Percentiles rank a stretch among this genome's conserved stretches.
phyloP scores from a whole-genome alignment of 2,797 vertebrate species.

The Champsocephalus gunnari region DNA sequence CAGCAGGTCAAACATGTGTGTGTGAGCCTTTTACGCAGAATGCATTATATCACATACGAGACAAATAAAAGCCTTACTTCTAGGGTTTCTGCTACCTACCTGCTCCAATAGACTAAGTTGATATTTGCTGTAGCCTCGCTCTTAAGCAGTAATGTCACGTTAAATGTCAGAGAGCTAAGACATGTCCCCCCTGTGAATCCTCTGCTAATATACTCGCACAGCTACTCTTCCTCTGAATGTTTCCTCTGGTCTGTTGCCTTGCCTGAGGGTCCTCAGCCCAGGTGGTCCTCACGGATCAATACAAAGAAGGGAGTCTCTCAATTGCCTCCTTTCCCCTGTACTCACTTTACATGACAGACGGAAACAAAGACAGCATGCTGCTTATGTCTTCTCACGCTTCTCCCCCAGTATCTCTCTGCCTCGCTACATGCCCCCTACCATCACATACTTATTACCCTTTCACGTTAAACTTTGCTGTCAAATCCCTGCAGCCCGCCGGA shows the following conservation, averaged over 20 bases:
- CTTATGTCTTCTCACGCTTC: neutral
- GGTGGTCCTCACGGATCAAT: constrained; percentile 50
- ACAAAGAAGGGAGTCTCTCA: constrained; percentile 37
- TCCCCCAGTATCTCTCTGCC: neutral
- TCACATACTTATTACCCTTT: constrained; percentile 56
- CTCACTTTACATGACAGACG: constrained; percentile 39
- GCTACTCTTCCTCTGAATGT: constrained; percentile 46
- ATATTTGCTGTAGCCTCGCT: constrained; percentile 33
- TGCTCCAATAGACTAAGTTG: neutral
- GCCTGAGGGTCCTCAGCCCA: constrained; percentile 52
- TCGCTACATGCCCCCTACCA: neutral
- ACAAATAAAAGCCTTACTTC: neutral
- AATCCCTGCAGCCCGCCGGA: constrained; percentile 46
- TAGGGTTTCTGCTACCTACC: constrained; percentile 13
- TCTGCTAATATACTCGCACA: constrained; percentile 58
- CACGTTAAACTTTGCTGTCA: constrained; percentile 71
- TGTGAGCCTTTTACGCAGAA: neutral
- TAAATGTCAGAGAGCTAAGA: constrained; percentile 65
- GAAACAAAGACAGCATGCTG: neutral
- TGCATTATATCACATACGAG: neutral
- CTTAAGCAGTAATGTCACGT: constrained; percentile 44
- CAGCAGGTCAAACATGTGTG: neutral
- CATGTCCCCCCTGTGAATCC: constrained; percentile 14
- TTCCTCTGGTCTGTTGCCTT: constrained; percentile 31
- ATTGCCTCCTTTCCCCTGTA: constrained; percentile 29